Percentiles rank a stretch among this genome's conserved stretches.
These are phyloP conservation scores for Drosophila mettleri DNA, from an alignment of 2,888 invertebrate species.

Conservation along the genomic window DNA sequence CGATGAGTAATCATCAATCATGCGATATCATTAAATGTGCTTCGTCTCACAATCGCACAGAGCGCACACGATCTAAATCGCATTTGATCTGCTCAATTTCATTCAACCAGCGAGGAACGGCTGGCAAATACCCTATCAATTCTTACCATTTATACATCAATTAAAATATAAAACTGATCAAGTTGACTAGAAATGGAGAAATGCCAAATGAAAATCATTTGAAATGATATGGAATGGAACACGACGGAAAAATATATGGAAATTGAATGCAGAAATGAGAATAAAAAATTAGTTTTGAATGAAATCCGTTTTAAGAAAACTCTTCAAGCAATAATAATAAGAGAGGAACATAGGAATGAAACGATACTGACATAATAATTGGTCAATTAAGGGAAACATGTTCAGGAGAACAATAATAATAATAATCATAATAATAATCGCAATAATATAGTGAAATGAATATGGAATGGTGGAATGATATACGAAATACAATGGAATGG, in stretches of 20 bases:
- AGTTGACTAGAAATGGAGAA: neutral
- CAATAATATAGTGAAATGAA: neutral
- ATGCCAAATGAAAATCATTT: neutral
- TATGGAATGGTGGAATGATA: neutral
- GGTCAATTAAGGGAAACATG: no score
- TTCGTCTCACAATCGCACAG: constrained; percentile 62
- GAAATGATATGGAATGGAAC: neutral
- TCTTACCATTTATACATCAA: no score
- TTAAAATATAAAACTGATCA: no score
- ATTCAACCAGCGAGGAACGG: constrained; percentile 9
- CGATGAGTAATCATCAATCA: constrained; percentile 82
- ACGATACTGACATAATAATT: no score
- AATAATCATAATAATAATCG: no score
- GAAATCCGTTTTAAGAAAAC: no score
- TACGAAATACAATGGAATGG: neutral
- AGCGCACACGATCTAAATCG: constrained; percentile 61
- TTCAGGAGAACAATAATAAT: no score
- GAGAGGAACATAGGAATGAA: no score
- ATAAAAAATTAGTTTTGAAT: no score
- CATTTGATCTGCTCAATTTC: constrained; percentile 45
- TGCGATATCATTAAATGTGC: constrained; percentile 76
- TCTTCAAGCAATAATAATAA: no score
- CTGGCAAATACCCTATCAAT: constrained; percentile 20
- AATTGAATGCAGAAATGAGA: neutral
- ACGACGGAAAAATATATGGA: no score